A percentile compares a stretch with the other conserved stretches of the same genome.
Conservation (phyloP, 2,797 vertebrate genomes). For the Eulemur mongoz region DNA sequence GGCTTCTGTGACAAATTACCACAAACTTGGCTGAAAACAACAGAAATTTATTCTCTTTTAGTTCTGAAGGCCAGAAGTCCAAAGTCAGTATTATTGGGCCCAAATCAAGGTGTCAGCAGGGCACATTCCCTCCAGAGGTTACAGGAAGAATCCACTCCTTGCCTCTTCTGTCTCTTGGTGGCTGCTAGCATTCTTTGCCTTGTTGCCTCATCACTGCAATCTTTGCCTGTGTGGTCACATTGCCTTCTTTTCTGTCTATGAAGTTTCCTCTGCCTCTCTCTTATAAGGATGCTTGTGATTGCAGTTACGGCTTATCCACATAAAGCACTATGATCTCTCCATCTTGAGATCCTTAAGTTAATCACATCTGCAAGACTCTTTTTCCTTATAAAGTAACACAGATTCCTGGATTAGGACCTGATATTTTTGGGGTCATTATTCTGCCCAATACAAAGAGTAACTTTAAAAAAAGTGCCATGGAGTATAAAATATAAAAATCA, state of each 20-base stretch:
- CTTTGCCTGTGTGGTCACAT: not conserved
- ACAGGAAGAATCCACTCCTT: not conserved
- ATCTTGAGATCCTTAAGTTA: not conserved
- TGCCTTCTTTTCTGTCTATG: not conserved
- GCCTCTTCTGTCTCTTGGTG: not conserved
- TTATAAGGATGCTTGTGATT: not conserved
- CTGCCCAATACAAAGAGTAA: not conserved
- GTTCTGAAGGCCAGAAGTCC: not conserved
- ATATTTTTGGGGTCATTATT: not conserved
- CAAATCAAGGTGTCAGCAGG: not conserved
- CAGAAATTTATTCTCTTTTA: no score
- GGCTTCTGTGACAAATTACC: not conserved
- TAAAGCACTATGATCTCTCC: not conserved
- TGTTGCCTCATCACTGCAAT: not conserved
- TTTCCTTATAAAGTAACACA: not conserved
- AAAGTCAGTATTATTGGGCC: not conserved
- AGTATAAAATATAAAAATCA: not conserved
- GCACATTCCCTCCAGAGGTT: not conserved
- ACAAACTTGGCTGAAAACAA: not conserved
- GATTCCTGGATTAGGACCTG: not conserved
- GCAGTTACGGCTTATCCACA: not conserved
- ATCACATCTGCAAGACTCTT: not conserved
- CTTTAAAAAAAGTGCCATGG: not conserved
- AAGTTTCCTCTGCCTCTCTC: not conserved
- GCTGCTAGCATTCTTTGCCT: not conserved